Conservation (phyloP, 1,140 invertebrate genomes). For the Heliconius eleuchia region DNA sequence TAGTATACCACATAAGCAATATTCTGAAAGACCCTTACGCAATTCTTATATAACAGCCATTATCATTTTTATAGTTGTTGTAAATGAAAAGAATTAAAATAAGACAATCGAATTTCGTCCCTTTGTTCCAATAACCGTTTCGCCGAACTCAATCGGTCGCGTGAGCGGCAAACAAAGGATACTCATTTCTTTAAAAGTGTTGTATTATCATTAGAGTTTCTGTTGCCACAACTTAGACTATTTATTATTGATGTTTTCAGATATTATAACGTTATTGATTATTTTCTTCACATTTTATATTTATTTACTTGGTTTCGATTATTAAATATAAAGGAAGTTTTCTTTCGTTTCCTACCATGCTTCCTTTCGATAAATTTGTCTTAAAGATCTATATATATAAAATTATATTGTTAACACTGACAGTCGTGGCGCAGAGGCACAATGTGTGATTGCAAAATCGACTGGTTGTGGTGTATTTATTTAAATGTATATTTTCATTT, state of each 20-base stretch:
- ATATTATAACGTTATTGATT: background rate
- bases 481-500: no score
- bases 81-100: slow-evolving; percentile 22
- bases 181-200: slow-evolving; percentile 23
- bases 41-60: background rate
- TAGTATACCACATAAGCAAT: no score
- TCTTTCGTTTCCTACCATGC: background rate
- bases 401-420: no score
- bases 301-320: background rate
- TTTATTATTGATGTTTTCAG: background rate
- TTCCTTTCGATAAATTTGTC: background rate
- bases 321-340: background rate
- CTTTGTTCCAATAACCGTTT: slow-evolving; percentile 27
- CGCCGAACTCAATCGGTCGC: slow-evolving; percentile 21
- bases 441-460: no score
- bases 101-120: slow-evolving; percentile 18
- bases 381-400: no score
- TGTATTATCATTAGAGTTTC: slow-evolving; percentile 18
- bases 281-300: background rate
- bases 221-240: background rate
- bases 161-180: slow-evolving; percentile 33
- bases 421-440: no score
- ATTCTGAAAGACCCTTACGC: no score
- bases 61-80: slow-evolving; percentile 17
- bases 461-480: no score